Evolutionary conservation across 2,888 invertebrate species (phyloP), one percentile per base, ranked within the genome.

Genomic region (Polydrusus cervinus): DNA sequence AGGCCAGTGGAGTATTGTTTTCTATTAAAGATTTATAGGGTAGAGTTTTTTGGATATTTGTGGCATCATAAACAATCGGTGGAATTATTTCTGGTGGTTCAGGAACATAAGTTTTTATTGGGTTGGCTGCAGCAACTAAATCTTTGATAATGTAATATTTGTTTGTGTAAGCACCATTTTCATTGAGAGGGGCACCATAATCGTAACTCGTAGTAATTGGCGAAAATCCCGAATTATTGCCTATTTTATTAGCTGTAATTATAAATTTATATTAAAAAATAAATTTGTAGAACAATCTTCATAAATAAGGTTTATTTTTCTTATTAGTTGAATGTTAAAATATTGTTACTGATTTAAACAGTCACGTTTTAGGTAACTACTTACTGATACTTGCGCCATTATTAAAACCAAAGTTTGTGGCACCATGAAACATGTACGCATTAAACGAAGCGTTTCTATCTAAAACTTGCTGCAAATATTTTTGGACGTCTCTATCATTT

Each of bases 171-270:
- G 97, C 97, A 53, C 82, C 97, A 69, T 95, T 93, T 87, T 98
- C 98, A 14, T 90, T 91, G 78, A 98, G 87, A 0, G 97, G 97
- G 0, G 97, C 94, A 85, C 97, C 96, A 83, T 97, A 98, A 86
- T 98, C 97, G 76, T 89, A 89, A 73, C 87, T 87, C 0, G 87
- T 86, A n/a, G 87, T 86, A 74, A 86, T 86, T 30, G 88, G 85
- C 71, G 83, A 82, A 78, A 79, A 85, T 9, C 83, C 85, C 25
- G 78, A 75, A 79, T 78, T 77, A 20, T 77, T 75, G 7, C 57
- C 30, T 13, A 75, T 57, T 9, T 25, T 43, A 62, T 77, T 72
- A 16, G 10, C 70, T 70, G 25, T 10, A 65, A 65, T 13, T 20
- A 84, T 93, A 95, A 5, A 34, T 34, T 1, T 34, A 6, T 6